Evolutionary conservation across 2,888 invertebrate species (phyloP), one percentile per base, ranked within the genome.

Genomic region (Orchesellides sinensis): DNA sequence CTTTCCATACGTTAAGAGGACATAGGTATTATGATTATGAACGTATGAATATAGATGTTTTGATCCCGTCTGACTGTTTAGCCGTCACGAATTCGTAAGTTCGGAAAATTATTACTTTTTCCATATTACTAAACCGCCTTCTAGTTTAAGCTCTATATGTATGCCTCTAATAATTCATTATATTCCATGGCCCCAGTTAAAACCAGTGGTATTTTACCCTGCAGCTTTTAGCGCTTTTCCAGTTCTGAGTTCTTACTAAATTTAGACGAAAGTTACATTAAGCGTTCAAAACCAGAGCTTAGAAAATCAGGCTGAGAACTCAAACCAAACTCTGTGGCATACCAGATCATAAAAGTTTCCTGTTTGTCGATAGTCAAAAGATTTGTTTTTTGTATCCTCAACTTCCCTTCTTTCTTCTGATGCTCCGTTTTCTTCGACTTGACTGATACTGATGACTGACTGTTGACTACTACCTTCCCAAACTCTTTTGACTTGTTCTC

Each of bases 371-470:
- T 69, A 61, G 49, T 59, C 59, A 47, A 61, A n/a, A 69, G 68
- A 69, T 69, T n/a, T 78, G 78, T 78, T 68, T 77, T 68, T 68
- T 77, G 40, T 77, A 77, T 77, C 56, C 59, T 59, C 27, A 66
- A 59, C 47, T 59, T 75, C 25, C 19, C 56, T 32, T n/a, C 19
- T 52, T 4, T 25, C 61, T 32, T 52, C 19, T 35, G 27, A 45
- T 59, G 59, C 56, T 45, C 54, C 25, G 40, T 56, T 68, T 78
- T 59, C 59, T 56, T 47, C 65, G 69, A 49, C 69, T 29, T 78
- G 78, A 78, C 78, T 78, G 32, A 69, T 68, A 77, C 77, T 68
- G 68, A 45, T 77, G 68, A 78, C 69, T 78, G 78, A 78, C 78
- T 78, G 69, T 69, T 69, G 69, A 78, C 78, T 69, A 17, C 65